Conservation (phyloP, 1,140 invertebrate species). For the Cataglyphis hispanica region DNA sequence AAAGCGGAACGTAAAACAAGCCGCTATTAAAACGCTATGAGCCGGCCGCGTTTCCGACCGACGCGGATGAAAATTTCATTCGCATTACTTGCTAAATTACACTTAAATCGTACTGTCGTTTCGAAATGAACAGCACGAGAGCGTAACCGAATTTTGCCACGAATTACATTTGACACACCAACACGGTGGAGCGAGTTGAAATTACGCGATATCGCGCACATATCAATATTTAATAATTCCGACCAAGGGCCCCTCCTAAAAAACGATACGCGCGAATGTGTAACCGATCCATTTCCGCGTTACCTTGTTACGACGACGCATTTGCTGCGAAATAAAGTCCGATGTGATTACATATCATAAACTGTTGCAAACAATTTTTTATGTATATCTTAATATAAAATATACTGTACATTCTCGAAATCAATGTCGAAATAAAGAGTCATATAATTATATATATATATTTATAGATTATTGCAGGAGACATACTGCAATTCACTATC, state of each 20-base stretch:
- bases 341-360: slow-evolving; percentile 61
- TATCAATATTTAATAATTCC: slow-evolving; percentile 73
- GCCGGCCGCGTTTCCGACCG: neutral
- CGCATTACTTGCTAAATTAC: slow-evolving; percentile 70
- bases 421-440: neutral
- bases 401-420: slow-evolving; percentile 2
- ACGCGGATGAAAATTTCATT: slow-evolving; percentile 71
- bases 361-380: slow-evolving; percentile 51
- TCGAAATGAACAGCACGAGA: slow-evolving; percentile 34
- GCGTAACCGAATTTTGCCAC: slow-evolving; percentile 61
- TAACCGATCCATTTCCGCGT: slow-evolving; percentile 56
- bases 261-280: slow-evolving; percentile 56
- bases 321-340: slow-evolving; percentile 57
- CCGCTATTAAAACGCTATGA: slow-evolving; percentile 73
- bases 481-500: slow-evolving; percentile 24
- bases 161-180: slow-evolving; percentile 69
- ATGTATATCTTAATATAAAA: neutral
- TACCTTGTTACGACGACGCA: slow-evolving; percentile 36
- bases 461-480: neutral
- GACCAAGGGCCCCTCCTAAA: slow-evolving; percentile 45
- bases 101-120: slow-evolving; percentile 66
- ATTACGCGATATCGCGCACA: slow-evolving; percentile 65
- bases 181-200: slow-evolving; percentile 22
- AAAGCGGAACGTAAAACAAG: slow-evolving; percentile 68
- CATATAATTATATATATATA: slow-evolving; percentile 4